Evolutionary conservation across 1,140 invertebrate species (phyloP).

Genomic region (Drosophila azteca): DNA sequence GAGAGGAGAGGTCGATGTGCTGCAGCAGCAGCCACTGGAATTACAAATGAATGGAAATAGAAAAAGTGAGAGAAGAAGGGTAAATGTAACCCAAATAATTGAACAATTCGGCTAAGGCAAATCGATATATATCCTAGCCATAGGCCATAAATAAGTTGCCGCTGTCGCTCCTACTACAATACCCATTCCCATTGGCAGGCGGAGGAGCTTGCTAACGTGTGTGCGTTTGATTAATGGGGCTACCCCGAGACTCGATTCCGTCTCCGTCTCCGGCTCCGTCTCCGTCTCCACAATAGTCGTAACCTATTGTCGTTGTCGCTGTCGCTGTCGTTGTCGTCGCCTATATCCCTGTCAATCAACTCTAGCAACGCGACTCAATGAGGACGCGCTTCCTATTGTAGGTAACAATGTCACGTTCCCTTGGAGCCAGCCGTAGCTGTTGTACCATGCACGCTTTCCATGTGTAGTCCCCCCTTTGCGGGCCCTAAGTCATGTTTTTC

Average conservation of each 20-base stretch:
- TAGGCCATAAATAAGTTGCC: conserved; percentile 62
- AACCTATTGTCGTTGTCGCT: background rate
- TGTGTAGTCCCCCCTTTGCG: conserved; percentile 61
- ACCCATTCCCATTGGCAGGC: conserved; percentile 23
- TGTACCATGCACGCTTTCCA: conserved; percentile 57
- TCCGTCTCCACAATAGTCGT: background rate
- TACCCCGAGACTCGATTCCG: conserved; percentile 11
- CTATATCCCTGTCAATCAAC: conserved; percentile 73
- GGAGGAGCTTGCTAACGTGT: conserved; percentile 50
- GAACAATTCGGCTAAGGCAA: conserved; percentile 68
- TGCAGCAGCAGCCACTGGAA: conserved; percentile 12
- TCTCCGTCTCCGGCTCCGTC: background rate
- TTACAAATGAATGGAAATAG: conserved; percentile 21
- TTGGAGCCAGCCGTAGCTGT: conserved; percentile 20
- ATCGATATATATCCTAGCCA: conserved; percentile 64
- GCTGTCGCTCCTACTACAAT: conserved; percentile 4
- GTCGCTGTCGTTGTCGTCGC: conserved; percentile 19
- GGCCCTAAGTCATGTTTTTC: conserved; percentile 16
- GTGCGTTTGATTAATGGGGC: conserved; percentile 63
- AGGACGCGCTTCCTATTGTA: conserved; percentile 58
- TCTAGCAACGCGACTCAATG: conserved; percentile 29
- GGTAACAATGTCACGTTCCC: conserved; percentile 43
- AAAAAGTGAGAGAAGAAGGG: conserved; percentile 43
- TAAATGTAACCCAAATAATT: conserved; percentile 35
- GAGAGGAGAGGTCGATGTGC: conserved; percentile 9